A percentile compares a stretch with the other conserved stretches of the same genome.
Conservation (phyloP, 2,797 vertebrate species). For the Geotrypetes seraphini region DNA sequence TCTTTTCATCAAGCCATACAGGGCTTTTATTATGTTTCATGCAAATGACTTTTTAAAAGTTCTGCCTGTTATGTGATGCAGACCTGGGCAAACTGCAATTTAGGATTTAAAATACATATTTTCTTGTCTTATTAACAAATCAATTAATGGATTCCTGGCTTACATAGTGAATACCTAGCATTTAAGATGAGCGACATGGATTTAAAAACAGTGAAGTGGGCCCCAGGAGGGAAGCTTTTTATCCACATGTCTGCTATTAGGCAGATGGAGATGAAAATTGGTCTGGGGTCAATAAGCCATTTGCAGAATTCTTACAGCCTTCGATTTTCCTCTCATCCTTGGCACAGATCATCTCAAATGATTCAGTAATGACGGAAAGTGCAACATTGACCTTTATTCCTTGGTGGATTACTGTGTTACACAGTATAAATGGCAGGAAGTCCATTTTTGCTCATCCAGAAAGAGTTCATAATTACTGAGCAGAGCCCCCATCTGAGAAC, state of each 20-base stretch:
- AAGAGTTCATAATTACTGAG: slow-evolving; percentile 32
- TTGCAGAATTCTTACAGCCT: slow-evolving; percentile 47
- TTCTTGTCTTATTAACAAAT: slow-evolving; percentile 24
- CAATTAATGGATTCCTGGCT: slow-evolving; percentile 39
- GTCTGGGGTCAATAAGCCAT: slow-evolving; percentile 55
- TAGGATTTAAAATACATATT: slow-evolving; percentile 11
- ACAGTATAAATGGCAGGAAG: slow-evolving; percentile 54
- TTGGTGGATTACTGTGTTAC: slow-evolving; percentile 53
- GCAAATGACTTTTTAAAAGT: not conserved
- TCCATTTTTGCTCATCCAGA: slow-evolving; percentile 42
- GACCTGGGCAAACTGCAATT: not conserved
- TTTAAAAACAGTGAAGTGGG: slow-evolving; percentile 29
- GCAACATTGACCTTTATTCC: slow-evolving; percentile 57
- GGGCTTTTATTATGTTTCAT: too few species aligned
- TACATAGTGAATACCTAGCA: slow-evolving; percentile 12
- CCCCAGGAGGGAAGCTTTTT: slow-evolving; percentile 33
- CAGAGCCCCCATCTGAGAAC: slow-evolving; percentile 23
- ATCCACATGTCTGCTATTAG: slow-evolving; percentile 34
- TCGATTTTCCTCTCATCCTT: slow-evolving; percentile 51
- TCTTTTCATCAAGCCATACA: too few species aligned
- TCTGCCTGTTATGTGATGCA: slow-evolving; percentile 14
- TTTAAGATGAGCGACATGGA: slow-evolving; percentile 8
- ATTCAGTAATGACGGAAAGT: slow-evolving; percentile 63
- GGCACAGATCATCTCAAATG: slow-evolving; percentile 56
- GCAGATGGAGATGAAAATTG: slow-evolving; percentile 57